Evolutionary conservation across 2,113 vertebrate genomes (phyloP).

Genomic region (Pseudonaja textilis): DNA sequence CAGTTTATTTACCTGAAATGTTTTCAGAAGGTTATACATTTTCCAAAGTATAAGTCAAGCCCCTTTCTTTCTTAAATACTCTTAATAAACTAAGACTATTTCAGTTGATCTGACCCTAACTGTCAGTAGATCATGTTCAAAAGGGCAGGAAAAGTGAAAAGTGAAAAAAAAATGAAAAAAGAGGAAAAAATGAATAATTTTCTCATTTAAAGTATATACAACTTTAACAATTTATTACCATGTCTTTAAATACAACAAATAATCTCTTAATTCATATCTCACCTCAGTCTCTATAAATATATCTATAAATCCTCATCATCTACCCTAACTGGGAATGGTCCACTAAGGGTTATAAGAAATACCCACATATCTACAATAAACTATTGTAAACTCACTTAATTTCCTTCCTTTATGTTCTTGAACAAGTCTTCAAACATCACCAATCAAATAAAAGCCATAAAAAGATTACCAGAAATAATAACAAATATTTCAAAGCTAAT

Average conservation of each 20-base stretch:
- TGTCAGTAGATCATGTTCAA: background rate
- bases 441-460: background rate
- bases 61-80: background rate
- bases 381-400: background rate
- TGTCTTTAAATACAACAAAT: background rate
- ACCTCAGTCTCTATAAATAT: background rate
- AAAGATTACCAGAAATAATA: background rate
- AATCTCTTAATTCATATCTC: background rate
- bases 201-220: background rate
- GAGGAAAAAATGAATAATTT: background rate
- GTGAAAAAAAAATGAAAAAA: background rate
- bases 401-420: background rate
- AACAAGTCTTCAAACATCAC: background rate
- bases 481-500: background rate
- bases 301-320: background rate
- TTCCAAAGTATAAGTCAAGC: background rate
- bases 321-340: background rate
- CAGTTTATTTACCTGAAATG: background rate
- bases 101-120: background rate
- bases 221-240: background rate
- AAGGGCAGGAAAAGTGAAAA: background rate
- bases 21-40: background rate
- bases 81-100: background rate
- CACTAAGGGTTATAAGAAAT: background rate
- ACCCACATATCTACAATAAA: background rate